phyloP scores from a whole-genome alignment of 2,888 invertebrate species.

The Tinea trinotella region DNA sequence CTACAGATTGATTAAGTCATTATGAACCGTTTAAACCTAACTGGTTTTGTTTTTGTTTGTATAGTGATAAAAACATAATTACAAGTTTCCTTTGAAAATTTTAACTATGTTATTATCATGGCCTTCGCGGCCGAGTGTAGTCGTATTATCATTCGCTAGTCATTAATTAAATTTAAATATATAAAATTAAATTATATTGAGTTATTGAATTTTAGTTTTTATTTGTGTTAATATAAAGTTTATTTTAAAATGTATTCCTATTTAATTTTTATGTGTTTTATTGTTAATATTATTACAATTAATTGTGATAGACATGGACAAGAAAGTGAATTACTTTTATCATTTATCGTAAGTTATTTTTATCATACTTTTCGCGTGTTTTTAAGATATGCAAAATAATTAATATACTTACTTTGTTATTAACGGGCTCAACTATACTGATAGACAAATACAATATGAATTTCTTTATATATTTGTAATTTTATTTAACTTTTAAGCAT shows the following conservation, averaged over 20 bases:
- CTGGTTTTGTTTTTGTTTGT: too few species aligned
- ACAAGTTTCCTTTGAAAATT: not conserved
- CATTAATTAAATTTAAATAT: not conserved
- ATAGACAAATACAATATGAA: too few species aligned
- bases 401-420: too few species aligned
- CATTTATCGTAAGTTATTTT: constrained; percentile 1
- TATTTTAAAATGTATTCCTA: constrained; percentile 5
- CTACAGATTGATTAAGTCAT: too few species aligned
- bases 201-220: not conserved
- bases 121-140: not conserved
- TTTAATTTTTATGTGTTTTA: not conserved
- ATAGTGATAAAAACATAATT: too few species aligned
- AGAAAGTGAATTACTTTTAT: not conserved
- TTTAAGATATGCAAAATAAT: too few species aligned
- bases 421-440: too few species aligned
- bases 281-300: not conserved
- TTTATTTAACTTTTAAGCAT: too few species aligned
- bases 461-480: too few species aligned
- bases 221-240: not conserved
- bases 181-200: not conserved
- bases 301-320: not conserved
- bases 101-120: constrained; percentile 5
- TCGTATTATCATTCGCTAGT: constrained; percentile 4
- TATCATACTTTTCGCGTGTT: too few species aligned
- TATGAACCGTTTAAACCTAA: too few species aligned